These are phyloP conservation scores for Alosa alosa DNA, from an alignment of 2,113 vertebrate species.

Conservation along the genomic window DNA sequence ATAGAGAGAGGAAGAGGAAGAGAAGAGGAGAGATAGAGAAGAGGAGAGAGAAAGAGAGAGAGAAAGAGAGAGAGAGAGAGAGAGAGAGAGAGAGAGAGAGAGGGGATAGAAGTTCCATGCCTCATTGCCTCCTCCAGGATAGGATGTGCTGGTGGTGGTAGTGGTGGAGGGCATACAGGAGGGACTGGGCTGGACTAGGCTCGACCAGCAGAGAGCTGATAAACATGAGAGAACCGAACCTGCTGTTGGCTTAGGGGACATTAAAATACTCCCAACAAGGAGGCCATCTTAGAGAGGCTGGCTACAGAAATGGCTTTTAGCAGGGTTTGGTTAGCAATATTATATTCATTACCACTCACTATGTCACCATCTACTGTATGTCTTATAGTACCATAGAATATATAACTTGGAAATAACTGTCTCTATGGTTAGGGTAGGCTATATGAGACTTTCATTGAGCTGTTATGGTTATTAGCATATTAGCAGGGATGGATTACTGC, in stretches of 20 bases:
- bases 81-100: not conserved
- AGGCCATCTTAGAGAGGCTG: not conserved
- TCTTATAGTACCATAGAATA: not conserved
- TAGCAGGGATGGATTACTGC: too few species aligned
- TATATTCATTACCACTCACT: not conserved
- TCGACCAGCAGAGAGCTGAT: not conserved
- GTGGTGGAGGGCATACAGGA: not conserved
- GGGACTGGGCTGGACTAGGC: conserved; percentile 1
- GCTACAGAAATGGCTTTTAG: not conserved
- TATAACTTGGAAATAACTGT: not conserved
- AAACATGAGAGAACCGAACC: not conserved
- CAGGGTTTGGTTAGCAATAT: not conserved
- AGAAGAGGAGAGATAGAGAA: not conserved
- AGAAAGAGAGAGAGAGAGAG: not conserved
- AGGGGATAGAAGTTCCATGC: not conserved
- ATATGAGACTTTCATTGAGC: not conserved
- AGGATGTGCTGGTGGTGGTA: conserved; percentile 15
- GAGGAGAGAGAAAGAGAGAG: not conserved
- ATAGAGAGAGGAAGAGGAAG: not conserved
- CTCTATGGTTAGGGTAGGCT: not conserved
- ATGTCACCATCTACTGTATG: not conserved
- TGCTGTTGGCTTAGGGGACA: not conserved
- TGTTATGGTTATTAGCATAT: not conserved
- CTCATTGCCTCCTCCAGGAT: conserved; percentile 36
- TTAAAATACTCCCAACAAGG: not conserved